phyloP scores from a whole-genome alignment of 92 coral and sea anemone genomes.

The Ricordea florida region DNA sequence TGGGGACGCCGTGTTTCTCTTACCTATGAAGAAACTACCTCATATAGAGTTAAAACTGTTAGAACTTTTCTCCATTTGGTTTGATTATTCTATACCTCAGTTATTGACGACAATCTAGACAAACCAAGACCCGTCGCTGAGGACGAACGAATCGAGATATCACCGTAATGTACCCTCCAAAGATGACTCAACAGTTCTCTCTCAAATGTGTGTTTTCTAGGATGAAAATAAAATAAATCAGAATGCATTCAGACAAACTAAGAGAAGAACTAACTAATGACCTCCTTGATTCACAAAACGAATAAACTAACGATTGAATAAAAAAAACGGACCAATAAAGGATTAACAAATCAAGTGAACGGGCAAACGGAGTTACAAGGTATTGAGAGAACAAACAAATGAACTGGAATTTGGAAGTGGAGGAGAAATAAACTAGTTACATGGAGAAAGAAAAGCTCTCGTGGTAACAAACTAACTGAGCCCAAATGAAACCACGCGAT shows the following conservation, averaged over 20 bases:
- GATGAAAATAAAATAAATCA: neutral
- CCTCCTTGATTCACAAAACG: neutral
- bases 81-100: slow-evolving; percentile 18
- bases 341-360: neutral
- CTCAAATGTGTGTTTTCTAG: slow-evolving; percentile 77
- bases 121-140: neutral
- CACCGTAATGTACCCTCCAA: slow-evolving; percentile 83
- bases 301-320: neutral
- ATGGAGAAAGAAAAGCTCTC: too few species aligned
- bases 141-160: slow-evolving; percentile 48
- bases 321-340: neutral
- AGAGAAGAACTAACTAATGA: neutral
- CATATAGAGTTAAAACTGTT: too few species aligned
- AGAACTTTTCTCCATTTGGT: too few species aligned
- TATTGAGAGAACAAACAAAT: too few species aligned
- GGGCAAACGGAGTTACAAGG: too few species aligned
- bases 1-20: too few species aligned
- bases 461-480: too few species aligned
- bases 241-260: neutral
- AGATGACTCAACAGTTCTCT: slow-evolving; percentile 69
- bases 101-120: slow-evolving; percentile 15
- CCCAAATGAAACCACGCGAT: too few species aligned
- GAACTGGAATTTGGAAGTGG: too few species aligned
- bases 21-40: too few species aligned
- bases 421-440: too few species aligned